A percentile compares a stretch with the other conserved stretches of the same genome.
Conservation (phyloP, 2,888 invertebrate species). For the Mimas tiliae region DNA sequence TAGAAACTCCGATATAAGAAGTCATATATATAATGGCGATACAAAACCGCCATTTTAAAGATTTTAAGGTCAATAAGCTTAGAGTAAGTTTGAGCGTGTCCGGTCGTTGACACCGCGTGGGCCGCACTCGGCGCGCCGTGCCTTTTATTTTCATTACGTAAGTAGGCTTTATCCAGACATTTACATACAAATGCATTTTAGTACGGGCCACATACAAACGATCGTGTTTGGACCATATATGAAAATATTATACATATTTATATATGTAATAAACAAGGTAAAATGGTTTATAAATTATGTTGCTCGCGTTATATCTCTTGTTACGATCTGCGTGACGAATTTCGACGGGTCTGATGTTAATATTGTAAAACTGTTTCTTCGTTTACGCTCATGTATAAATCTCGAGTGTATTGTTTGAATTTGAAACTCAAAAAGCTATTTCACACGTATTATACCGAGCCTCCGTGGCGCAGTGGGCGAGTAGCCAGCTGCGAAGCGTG, state of each 20-base stretch:
- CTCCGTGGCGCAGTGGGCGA: too few species aligned
- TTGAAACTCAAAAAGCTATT: too few species aligned
- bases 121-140: constrained; percentile 40
- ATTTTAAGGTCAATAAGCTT: constrained; percentile 25
- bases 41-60: constrained; percentile 1
- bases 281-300: constrained; percentile 1
- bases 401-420: too few species aligned
- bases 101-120: constrained; percentile 42
- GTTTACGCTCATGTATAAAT: neutral
- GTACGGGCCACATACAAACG: constrained; percentile 30
- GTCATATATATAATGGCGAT: neutral
- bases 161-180: constrained; percentile 42
- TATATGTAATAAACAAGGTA: constrained; percentile 7
- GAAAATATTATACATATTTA: constrained; percentile 7
- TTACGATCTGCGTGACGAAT: constrained; percentile 10
- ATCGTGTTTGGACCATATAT: neutral
- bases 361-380: neutral
- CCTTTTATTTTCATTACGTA: constrained; percentile 48
- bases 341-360: neutral
- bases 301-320: neutral
- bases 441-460: too few species aligned
- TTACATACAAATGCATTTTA: constrained; percentile 42
- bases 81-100: constrained; percentile 35
- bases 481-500: too few species aligned
- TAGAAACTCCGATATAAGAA: neutral